These are phyloP conservation scores for Acromyrmex echinatior DNA, from an alignment of 1,140 invertebrate genomes.

Conservation along the genomic window DNA sequence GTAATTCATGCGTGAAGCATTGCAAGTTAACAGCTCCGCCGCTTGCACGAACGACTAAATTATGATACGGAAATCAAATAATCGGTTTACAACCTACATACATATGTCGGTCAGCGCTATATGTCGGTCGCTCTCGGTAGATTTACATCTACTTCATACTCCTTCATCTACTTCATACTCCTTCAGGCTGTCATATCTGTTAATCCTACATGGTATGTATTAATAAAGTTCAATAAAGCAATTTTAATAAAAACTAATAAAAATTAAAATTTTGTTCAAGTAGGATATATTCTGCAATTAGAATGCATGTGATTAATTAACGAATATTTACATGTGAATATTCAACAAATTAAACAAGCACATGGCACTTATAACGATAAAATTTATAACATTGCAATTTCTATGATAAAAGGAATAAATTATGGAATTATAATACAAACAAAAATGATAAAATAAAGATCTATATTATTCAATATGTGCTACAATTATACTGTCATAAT, in stretches of 20 bases:
- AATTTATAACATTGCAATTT: conserved; percentile 2
- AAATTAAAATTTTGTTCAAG: not conserved
- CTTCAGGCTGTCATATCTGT: not conserved
- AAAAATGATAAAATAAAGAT: not conserved
- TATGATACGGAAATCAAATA: conserved; percentile 60
- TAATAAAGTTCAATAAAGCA: not conserved
- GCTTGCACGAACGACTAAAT: conserved; percentile 57
- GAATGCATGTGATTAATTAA: not conserved
- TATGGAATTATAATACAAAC: not conserved
- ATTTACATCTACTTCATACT: conserved; percentile 10
- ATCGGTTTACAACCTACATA: conserved; percentile 41
- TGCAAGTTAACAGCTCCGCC: conserved; percentile 47
- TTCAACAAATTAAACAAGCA: not conserved
- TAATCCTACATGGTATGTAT: not conserved
- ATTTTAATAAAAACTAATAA: conserved; percentile 1
- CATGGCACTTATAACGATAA: not conserved
- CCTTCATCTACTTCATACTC: not conserved
- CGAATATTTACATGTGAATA: not conserved
- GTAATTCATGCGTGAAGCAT: conserved; percentile 56
- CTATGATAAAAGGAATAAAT: conserved; percentile 5
- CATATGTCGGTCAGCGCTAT: not conserved
- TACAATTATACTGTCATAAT: not conserved
- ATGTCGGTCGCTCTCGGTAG: not conserved
- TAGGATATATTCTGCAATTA: not conserved
- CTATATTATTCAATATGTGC: not conserved